Evolutionary conservation across 2,797 vertebrate species (phyloP), one percentile per base, ranked within the genome.

Genomic region (Onychomys arenicola): DNA sequence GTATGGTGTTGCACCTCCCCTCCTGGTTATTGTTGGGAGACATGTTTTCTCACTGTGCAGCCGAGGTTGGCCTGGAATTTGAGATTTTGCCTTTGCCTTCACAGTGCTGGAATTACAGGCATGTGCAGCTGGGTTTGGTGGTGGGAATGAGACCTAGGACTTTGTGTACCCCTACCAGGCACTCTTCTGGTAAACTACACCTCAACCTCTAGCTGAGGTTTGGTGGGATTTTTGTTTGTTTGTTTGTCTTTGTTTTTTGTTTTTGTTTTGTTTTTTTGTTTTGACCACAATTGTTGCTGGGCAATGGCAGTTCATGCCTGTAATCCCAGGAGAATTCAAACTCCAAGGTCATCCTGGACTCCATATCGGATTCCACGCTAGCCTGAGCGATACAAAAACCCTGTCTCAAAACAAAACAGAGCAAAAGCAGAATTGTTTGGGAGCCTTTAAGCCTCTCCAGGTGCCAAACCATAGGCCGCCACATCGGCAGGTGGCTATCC

Each of bases 401-500:
- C 8, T 52, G 46, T 78, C 76, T 78, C 46, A 52, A 76, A 76
- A 76, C 75, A 76, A 77, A 77, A 77, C 25, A 46, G 25, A 76
- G 14, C 43, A 77, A 77, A 77, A 55, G 8, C 21, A 32, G 67
- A 63, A 32, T 25, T 69, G 46, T 46, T 34, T 13, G 10, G 17
- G 89, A 63, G 63, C 57, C 4, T 65, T 17, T 14, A 78, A 55
- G 21, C 19, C 80, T 43, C 63, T 71, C 63, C 29, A 57, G 19
- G 63, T 27, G 46, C 76, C 23, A 17, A 27, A n/a, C 19, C 17
- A 63, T 0, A 16, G 0, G 43, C 5, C 2, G 17, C 1, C 32
- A 69, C 37, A 32, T 52, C 37, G 67, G 4, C 55, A 40, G 84
- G 9, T 5, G 19, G 8, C 2, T 0, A 1, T 23, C 86, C 25